A percentile compares a stretch with the other conserved stretches of the same genome.
Evolutionary conservation across 2,113 vertebrate species (phyloP).

Genomic region (Oplegnathus fasciatus): DNA sequence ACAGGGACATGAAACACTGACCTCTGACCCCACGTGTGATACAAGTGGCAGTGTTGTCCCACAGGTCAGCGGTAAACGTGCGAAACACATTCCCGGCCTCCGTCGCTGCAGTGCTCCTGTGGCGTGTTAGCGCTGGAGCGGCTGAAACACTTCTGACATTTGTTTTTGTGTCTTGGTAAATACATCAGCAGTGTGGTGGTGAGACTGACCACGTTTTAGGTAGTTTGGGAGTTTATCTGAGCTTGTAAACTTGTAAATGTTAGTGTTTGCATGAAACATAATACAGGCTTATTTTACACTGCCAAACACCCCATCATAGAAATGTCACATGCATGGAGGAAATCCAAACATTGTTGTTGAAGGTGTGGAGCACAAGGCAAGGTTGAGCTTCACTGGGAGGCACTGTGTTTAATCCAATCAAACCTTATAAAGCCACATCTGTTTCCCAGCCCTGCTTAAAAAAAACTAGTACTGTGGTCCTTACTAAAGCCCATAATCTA

Average conservation of each 20-base stretch:
- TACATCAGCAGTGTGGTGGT: constrained; percentile 35
- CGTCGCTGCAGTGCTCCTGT: constrained; percentile 28
- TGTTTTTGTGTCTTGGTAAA: constrained; percentile 50
- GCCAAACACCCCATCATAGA: constrained; percentile 18
- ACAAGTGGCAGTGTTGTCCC: constrained; percentile 76
- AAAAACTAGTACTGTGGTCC: neutral
- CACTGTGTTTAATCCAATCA: constrained; percentile 12
- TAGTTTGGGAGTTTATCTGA: constrained; percentile 38
- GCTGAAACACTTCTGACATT: constrained; percentile 58
- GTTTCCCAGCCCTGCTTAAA: constrained; percentile 26
- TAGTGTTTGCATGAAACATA: constrained; percentile 35
- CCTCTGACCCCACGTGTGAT: constrained; percentile 73
- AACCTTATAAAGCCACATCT: constrained; percentile 29
- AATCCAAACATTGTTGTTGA: constrained; percentile 19
- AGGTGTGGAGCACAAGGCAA: neutral
- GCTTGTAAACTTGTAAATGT: constrained; percentile 41
- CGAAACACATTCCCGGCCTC: constrained; percentile 39
- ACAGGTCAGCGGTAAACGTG: constrained; percentile 57
- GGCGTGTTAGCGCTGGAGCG: constrained; percentile 35
- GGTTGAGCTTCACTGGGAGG: constrained; percentile 1
- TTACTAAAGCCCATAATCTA: neutral
- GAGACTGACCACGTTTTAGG: constrained; percentile 30
- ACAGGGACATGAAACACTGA: constrained; percentile 72
- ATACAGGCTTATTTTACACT: constrained; percentile 18
- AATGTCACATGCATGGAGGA: neutral